Evolutionary conservation across 2,797 vertebrate genomes (phyloP), one percentile per base, ranked within the genome.

Genomic region (Aeoliscus strigatus): DNA sequence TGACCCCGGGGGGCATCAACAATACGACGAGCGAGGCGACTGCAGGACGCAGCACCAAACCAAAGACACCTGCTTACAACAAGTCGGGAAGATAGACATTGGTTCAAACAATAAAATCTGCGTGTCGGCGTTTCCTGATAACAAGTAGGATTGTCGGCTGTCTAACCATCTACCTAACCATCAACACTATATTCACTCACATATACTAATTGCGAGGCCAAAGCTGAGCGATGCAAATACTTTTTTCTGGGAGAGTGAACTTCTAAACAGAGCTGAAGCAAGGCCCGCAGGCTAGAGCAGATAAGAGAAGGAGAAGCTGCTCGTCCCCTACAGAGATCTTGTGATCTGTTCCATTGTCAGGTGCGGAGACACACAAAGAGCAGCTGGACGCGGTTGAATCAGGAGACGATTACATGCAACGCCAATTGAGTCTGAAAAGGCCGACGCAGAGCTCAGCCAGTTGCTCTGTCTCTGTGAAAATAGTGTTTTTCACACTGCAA

Each of bases 351-450:
- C 70, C 54, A 81, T 83, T 84, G 86, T 84, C 61, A 71, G 59
- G 59, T 34, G 45, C 61, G 51, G 41, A 38, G 51, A 60, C 52
- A 60, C 64, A 85, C 85, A 87, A 87, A 86, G 84, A 79, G 73
- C 87, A 85, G 83, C 85, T 89, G 86, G 82, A 82, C 74, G 55
- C 37, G 82, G 68, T 56, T 79, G 81, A 89, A 86, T 85, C 70
- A 66, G 66, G 72, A 84, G 71, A 80, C 76, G 79, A 86, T 89
- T 89, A 87, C 82, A 88, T 60, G 82, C 73, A 79, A 84, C 66
- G 82, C 56, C 81, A 83, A 84, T 61, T 83, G 81, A 83, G 70
- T 73, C 66, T 87, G 78, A 87, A 86, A 86, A 61, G 82, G 34
- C 28, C 48, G 50, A 29, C 57, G 52, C 41, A 47, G 67, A 65